Evolutionary conservation across 2,888 invertebrate species (phyloP), one percentile per base, ranked within the genome.

Genomic region (Phortica magna): DNA sequence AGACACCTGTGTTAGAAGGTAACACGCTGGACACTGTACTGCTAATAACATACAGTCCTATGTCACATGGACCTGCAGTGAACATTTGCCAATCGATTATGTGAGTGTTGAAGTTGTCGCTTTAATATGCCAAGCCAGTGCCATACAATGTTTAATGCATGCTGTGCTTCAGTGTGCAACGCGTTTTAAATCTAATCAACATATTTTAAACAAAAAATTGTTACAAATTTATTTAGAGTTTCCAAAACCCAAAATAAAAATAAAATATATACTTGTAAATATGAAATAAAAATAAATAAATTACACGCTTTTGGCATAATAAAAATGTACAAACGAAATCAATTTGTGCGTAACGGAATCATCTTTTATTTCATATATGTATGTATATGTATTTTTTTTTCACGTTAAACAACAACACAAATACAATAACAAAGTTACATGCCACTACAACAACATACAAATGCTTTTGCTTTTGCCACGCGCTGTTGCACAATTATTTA

Each of bases 401-500:
- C 78, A 78, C 59, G 64, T 12, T 48, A 55, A 74, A 74, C 64
- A 73, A 73, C 48, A 73, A 61, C 48, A 64, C 14, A 64, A 64
- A 41, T 64, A 74, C 19, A 74, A 57, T 7, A 55, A 71, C 53
- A 70, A 41, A 42, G 64, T 48, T 19, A 17, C 61, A 19, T 19
- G 59, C 19, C 17, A 14, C 17, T 9, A 59, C 10, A 19, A 19
- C 59, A 17, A 19, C n/a, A 53, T 53, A 53, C 53, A 53, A 53
- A 74, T 83, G 84, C 83, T 83, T 48, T 48, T 48, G 48, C 48
- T 48, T 48, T 48, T 22, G 7, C 1, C 17, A 81, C 87, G 84
- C 82, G 76, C 87, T 83, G 85, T 78, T 86, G 88, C 83, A 88
- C 85, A 86, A 88, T 86, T 86, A 86, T 88, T 86, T 86, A 86